phyloP scores from a whole-genome alignment of 1,140 invertebrate species.

The Nomia melanderi region DNA sequence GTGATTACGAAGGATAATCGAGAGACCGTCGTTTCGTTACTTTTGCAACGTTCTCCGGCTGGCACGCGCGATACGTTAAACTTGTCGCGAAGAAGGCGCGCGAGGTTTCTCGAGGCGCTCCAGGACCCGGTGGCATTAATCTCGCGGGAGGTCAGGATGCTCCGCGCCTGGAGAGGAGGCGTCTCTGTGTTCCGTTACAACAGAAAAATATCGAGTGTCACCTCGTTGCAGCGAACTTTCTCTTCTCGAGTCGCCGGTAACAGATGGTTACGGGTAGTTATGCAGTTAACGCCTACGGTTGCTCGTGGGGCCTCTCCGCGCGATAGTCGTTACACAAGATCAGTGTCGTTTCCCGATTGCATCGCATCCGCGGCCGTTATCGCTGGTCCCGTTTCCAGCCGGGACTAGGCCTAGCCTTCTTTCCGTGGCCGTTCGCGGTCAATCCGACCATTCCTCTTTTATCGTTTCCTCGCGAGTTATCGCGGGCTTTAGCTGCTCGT shows the following conservation, averaged over 20 bases:
- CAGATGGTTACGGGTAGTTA: conserved; percentile 47
- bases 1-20: too few species aligned
- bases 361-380: neutral
- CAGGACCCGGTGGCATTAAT: too few species aligned
- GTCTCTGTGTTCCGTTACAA: conserved; percentile 13
- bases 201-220: conserved; percentile 25
- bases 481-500: neutral
- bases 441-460: neutral
- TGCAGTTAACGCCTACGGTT: conserved; percentile 53
- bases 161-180: neutral
- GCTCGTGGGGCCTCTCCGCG: conserved; percentile 4
- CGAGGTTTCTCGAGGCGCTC: too few species aligned
- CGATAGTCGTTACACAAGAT: conserved; percentile 62
- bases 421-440: too few species aligned
- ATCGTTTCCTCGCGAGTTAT: conserved; percentile 14
- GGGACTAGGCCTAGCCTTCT: neutral
- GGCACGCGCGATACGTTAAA: too few species aligned
- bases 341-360: conserved; percentile 43
- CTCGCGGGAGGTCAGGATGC: neutral
- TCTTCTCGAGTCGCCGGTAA: conserved; percentile 35
- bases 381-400: conserved; percentile 3
- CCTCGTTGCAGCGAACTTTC: conserved; percentile 45
- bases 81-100: too few species aligned
- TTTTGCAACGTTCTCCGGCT: too few species aligned
- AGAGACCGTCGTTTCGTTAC: too few species aligned